phyloP scores from a whole-genome alignment of 2,113 vertebrate species.

The Muntiacus muntjak region DNA sequence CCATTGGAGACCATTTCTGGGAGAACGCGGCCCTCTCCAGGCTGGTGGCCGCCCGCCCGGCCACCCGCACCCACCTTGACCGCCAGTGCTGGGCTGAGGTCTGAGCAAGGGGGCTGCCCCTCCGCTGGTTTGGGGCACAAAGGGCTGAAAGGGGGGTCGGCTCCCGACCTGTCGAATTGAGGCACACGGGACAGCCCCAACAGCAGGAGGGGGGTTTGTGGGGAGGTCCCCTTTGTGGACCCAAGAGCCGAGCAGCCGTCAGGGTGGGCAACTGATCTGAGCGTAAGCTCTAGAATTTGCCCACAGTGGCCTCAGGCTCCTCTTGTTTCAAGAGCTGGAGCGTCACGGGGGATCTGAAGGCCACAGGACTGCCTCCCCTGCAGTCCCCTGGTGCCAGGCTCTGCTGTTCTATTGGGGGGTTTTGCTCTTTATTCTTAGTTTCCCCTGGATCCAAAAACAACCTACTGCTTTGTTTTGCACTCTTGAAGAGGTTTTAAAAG shows the following conservation, averaged over 20 bases:
- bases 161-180: background rate
- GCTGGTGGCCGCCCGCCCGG: constrained; percentile 52
- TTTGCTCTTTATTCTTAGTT: accelerated
- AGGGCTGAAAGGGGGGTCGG: background rate
- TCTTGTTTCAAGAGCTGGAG: background rate
- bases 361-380: background rate
- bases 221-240: accelerated
- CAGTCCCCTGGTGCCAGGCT: accelerated
- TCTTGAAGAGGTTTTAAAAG: background rate
- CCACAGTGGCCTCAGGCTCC: accelerated
- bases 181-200: accelerated
- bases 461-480: background rate
- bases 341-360: background rate
- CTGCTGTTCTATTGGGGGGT: accelerated
- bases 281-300: background rate
- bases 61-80: background rate
- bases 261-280: accelerated
- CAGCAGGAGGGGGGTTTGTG: accelerated
- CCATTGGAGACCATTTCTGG: constrained; percentile 76
- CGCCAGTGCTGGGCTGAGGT: background rate
- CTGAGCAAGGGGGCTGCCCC: background rate
- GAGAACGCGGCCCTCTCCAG: constrained; percentile 58
- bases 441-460: background rate
- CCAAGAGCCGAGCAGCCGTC: accelerated
- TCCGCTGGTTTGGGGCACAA: background rate